A percentile compares a stretch with the other conserved stretches of the same genome.
phyloP scores from a whole-genome alignment of 2,113 vertebrate genomes.

The Misgurnus mizolepis region DNA sequence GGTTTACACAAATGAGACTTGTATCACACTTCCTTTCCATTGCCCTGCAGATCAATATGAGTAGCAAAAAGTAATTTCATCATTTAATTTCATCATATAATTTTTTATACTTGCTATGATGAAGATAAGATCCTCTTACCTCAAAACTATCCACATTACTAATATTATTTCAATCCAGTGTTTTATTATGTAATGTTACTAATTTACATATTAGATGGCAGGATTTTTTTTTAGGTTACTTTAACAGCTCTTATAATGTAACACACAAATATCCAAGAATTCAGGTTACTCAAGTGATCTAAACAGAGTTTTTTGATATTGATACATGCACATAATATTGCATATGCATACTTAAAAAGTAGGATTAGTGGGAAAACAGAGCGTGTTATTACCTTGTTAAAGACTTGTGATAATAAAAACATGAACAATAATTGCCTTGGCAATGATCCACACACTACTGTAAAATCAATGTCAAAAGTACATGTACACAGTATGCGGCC shows the following conservation, averaged over 20 bases:
- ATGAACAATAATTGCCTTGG: not conserved
- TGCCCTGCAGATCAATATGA: not conserved
- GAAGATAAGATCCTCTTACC: no score
- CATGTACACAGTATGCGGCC: constrained; percentile 80
- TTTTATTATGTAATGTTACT: not conserved
- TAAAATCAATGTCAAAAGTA: constrained; percentile 48
- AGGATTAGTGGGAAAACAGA: not conserved
- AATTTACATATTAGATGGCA: not conserved
- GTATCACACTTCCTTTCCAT: not conserved
- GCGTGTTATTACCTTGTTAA: not conserved
- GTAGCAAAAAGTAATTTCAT: no score
- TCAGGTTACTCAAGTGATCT: no score
- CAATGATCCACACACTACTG: constrained; percentile 26
- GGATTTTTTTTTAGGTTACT: no score
- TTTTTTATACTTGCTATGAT: no score
- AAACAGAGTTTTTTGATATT: no score
- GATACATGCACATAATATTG: not conserved
- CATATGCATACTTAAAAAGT: not conserved
- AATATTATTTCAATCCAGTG: not conserved
- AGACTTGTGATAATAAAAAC: not conserved
- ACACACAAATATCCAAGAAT: no score
- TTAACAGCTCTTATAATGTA: no score
- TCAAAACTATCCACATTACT: not conserved
- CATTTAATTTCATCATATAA: no score
- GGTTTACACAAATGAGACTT: not conserved